Evolutionary conservation across 2,113 vertebrate genomes (phyloP), one percentile per base, ranked within the genome.

Genomic region (Anthoscopus minutus): DNA sequence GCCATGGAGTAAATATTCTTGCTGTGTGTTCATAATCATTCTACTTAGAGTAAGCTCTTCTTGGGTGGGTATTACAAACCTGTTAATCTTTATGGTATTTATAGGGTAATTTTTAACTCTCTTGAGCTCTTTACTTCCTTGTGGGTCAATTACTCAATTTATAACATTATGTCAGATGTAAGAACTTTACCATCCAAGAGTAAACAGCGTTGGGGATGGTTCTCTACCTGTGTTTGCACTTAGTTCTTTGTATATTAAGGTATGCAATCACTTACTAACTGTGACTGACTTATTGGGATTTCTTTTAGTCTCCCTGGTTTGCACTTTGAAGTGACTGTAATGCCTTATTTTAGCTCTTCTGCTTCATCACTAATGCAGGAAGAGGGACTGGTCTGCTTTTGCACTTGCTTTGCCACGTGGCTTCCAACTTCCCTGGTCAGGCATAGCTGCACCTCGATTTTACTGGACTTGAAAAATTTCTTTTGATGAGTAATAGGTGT

Each of bases 11-110:
- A 96, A 96, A 96, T 96, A 96, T 92, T 95, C 92, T 82, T 86
- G 92, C 93, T 88, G 94, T 89, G 93, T 96, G 95, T 96, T 96
- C 94, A 92, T 96, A 96, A 97, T 93, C 81, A 73, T 97, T 96
- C 93, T 94, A 76, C 95, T 97, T 96, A 93, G 90, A 81, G 84
- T 96, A 96, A 96, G 96, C 81, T 91, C 95, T 96, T 93, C 96
- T 97, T 97, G 96, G 96, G 92, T 96, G 95, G 94, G 92, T 96
- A 78, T 96, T 96, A 96, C 93, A 92, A 67, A 96, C 91, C 96
- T 97, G 92, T 96, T 97, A 95, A 95, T 97, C 96, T 97, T 97
- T 89, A 92, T 73, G 92, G 91, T 96, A 96, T 97, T 97, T 97
- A 97, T 96, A 93, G 96, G 94, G 93, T 97, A 96, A 96, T 97